A percentile compares a stretch with the other conserved stretches of the same genome.
Evolutionary conservation across 2,797 vertebrate genomes (phyloP).

Genomic region (Arnoldichthys spilopterus): DNA sequence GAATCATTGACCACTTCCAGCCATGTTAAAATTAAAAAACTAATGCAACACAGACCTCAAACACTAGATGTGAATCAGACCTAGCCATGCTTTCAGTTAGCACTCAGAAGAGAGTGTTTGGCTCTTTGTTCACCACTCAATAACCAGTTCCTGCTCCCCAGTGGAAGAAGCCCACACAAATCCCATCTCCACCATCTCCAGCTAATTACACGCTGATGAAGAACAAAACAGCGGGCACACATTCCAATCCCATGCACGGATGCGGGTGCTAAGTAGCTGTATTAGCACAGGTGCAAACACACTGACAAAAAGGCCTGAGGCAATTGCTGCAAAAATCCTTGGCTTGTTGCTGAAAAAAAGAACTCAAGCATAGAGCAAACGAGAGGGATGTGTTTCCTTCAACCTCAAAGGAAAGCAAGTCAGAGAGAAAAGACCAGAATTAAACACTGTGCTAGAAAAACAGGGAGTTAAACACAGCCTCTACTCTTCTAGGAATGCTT

Average conservation of each 20-base stretch:
- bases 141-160: slow-evolving; percentile 37
- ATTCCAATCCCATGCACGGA: slow-evolving; percentile 38
- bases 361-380: not conserved
- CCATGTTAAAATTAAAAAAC: slow-evolving; percentile 6
- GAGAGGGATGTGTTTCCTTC: not conserved
- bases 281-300: slow-evolving; percentile 50
- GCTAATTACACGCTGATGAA: slow-evolving; percentile 67
- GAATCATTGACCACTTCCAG: slow-evolving; percentile 16
- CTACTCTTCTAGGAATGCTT: no score
- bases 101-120: slow-evolving; percentile 16
- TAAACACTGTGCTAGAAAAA: not conserved
- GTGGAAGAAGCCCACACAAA: slow-evolving; percentile 37
- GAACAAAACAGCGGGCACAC: slow-evolving; percentile 35
- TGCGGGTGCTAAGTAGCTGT: slow-evolving; percentile 55
- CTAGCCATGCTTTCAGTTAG: not conserved
- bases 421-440: not conserved
- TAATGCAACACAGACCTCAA: not conserved
- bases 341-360: slow-evolving; percentile 26
- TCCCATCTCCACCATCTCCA: slow-evolving; percentile 38
- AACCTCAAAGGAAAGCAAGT: not conserved
- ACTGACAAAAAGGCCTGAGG: slow-evolving; percentile 33
- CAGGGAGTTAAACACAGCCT: no score
- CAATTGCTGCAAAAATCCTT: slow-evolving; percentile 42
- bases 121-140: slow-evolving; percentile 24
- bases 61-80: not conserved